Base-by-base conservation (phyloP, 2,797 vertebrate genomes). In the Hemitrygon akajei region DNA sequence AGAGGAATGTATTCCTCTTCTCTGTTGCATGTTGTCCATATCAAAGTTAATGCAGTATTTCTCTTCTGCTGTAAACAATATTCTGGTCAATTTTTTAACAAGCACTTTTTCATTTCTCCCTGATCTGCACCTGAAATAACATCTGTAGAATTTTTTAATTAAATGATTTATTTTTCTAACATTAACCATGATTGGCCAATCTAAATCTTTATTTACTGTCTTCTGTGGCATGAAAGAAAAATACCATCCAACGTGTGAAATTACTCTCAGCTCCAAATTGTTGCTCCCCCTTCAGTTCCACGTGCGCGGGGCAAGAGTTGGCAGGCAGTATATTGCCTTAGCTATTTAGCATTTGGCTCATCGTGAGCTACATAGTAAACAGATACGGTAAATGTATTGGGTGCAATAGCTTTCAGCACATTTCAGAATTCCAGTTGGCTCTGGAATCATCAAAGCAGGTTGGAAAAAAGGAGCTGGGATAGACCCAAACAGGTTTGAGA, bases 131-230 rank as follows among this genome's bases (percentile, higher is more conserved):
- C 86, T 89, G 86, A 34, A 89, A 69, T 89, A 89, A 89, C 86
- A 89, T 37, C 86, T 69, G 56, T 60, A 86, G 30, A 56, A 27
- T 60, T 58, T 56, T 86, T 60, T 86, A 89, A 89, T 89, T 89
- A 22, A 89, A 89, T 69, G 16, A 89, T 89, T 89, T 89, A 89
- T 89, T 89, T 89, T 89, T 89, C 86, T 66, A 89, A 89, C 60
- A 58, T 66, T 30, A 66, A 63, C 84, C 58, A 87, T 87, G 84
- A 87, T 87, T 87, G 86, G 63, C 86, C 60, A 89, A 37, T 37
- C 86, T 89, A 20, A 89, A 22, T 89, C 60, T 69, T 89, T 89
- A 66, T 89, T 89, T 69, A 69, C 60, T 89, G 86, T 66, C 18
- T 73, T 69, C 63, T 37, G 60, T 69, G 86, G n/a, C n/a, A 34